Base-by-base conservation (phyloP, 2,113 vertebrate species). In the Eidolon helvum region DNA sequence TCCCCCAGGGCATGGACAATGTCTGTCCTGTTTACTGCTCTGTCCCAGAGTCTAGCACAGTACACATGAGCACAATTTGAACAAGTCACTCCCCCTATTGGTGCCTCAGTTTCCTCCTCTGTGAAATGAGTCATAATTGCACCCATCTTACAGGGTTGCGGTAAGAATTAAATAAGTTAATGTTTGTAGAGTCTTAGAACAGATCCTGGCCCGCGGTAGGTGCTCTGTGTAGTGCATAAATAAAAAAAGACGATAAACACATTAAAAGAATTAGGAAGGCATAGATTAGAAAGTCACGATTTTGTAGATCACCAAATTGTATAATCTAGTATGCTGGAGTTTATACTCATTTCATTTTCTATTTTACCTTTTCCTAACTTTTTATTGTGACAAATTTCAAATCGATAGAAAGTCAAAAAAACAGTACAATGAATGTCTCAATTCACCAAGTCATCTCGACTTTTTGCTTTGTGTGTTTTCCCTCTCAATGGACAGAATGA, bases 291-390 rank as follows among this genome's bases (percentile, higher is more conserved):
- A 14, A 19, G 43, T 21, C 33, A 0, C 9, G 4, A 3, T 1
- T 2, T 1, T 2, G 28, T 8, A 4, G 33, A 10, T 26, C 18
- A 0, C n/a, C 11, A 11, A 9, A 12, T 3, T 38, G 53, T 10
- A 4, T 4, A 8, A 19, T 5, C 40, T 24, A 12, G 11, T 16
- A 24, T 0, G 19, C 28, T 14, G 10, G 2, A 2, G 8, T 0
- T 59, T 74, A 10, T 11, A 45, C 40, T 48, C 30, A 4, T 8
- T 55, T 50, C 28, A 22, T n/a, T 50, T 43, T 21, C 86, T 35
- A 2, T 65, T 59, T 71, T 4, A 15, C 55, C 55, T 72, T 48
- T 35, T 5, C 63, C 55, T 6, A 9, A 4, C 14, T 24, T 89
- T 93, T 90, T 40, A 75, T 16, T 43, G 74, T 74, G 86, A 57